Evolutionary conservation across 2,113 vertebrate species (phyloP).

Genomic region (Excalfactoria chinensis): DNA sequence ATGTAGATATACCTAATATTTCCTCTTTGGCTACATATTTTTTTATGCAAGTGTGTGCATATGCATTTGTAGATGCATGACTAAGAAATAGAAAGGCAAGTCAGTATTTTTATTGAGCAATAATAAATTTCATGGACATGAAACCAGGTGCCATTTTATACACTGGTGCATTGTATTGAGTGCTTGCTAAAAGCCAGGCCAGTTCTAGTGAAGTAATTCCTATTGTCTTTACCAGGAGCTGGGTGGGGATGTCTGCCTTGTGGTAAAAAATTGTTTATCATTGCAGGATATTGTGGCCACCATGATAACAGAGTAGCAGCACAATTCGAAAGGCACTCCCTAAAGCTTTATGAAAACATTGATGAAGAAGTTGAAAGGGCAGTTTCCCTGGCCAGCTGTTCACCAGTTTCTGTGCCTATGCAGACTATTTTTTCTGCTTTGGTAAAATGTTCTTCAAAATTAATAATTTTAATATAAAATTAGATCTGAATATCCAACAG

Average conservation of each 20-base stretch:
- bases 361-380: neutral
- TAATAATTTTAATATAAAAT: neutral
- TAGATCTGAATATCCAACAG: neutral
- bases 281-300: conserved; percentile 46
- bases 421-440: neutral
- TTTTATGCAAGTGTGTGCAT: neutral
- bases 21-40: neutral
- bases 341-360: neutral
- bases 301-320: conserved; percentile 48
- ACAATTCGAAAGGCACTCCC: conserved; percentile 46
- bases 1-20: neutral
- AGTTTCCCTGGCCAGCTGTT: neutral
- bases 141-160: neutral
- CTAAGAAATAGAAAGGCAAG: neutral
- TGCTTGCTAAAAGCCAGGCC: neutral
- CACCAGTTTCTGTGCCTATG: neutral
- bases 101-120: neutral
- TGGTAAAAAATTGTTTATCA: conserved; percentile 58
- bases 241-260: conserved; percentile 47
- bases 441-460: neutral
- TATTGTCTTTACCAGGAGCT: conserved; percentile 33
- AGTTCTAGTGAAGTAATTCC: conserved; percentile 37
- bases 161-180: neutral
- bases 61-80: neutral
- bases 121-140: neutral